These are phyloP conservation scores for Ethmia dodecea DNA, from an alignment of 2,888 invertebrate species.

Conservation along the genomic window DNA sequence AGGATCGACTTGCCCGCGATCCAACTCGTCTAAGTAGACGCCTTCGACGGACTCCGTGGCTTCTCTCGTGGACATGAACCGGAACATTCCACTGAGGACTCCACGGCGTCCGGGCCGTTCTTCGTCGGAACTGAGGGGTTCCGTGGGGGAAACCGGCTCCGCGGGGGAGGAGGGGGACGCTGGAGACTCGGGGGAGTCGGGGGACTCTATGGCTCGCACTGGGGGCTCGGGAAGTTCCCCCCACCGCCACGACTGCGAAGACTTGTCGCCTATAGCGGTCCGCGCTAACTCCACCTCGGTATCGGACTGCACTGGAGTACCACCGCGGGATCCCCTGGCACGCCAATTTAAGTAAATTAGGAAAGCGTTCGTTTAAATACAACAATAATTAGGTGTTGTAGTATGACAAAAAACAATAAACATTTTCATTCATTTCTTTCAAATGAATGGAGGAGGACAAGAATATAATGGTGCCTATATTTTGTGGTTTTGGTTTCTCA, in stretches of 20 bases:
- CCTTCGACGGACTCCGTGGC: conserved; percentile 80
- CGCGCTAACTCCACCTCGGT: conserved; percentile 91
- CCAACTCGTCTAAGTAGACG: conserved; percentile 94
- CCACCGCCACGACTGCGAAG: conserved; percentile 91
- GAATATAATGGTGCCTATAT: too few species aligned
- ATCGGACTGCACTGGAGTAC: conserved; percentile 94
- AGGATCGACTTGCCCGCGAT: conserved; percentile 93
- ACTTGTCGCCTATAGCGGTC: conserved; percentile 59
- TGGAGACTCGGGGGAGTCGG: conserved; percentile 29
- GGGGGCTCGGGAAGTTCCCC: conserved; percentile 87
- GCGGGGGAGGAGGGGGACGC: conserved; percentile 39
- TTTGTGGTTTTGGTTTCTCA: too few species aligned
- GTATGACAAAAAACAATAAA: too few species aligned
- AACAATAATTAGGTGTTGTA: too few species aligned
- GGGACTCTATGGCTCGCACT: conserved; percentile 36
- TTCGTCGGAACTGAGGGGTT: conserved; percentile 71
- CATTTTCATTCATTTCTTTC: too few species aligned
- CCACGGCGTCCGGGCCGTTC: conserved; percentile 75
- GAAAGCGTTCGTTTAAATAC: too few species aligned
- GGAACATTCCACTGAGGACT: conserved; percentile 94
- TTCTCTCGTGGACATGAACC: conserved; percentile 84
- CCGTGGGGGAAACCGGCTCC: conserved; percentile 50
- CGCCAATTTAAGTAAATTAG: too few species aligned
- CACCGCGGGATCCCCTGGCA: conserved; percentile 80
- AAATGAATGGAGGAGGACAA: too few species aligned